These are phyloP conservation scores for Saccostrea glomerata DNA, from an alignment of 1,140 invertebrate genomes.

Conservation along the genomic window DNA sequence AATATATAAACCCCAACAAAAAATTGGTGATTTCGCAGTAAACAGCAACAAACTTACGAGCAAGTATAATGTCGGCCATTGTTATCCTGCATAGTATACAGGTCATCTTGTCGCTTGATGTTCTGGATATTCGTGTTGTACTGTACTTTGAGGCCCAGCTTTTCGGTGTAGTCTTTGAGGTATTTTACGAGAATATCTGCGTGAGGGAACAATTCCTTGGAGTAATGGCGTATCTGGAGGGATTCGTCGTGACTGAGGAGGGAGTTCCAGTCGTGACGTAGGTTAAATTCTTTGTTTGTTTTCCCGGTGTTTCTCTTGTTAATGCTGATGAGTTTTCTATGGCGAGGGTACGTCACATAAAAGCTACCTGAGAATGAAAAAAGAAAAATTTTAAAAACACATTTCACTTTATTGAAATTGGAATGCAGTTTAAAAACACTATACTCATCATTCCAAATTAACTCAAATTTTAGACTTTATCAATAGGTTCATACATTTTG, in stretches of 20 bases:
- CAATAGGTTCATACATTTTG: no score
- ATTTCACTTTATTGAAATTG: no score
- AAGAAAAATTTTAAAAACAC: neutral
- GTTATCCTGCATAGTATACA: slow-evolving; percentile 76
- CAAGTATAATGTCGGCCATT: slow-evolving; percentile 73
- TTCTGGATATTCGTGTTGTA: slow-evolving; percentile 77
- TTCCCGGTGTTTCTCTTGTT: slow-evolving; percentile 80
- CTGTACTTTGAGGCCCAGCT: slow-evolving; percentile 75
- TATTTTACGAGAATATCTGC: slow-evolving; percentile 76
- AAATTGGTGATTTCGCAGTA: neutral
- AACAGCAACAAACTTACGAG: slow-evolving; percentile 67
- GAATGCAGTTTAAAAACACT: no score
- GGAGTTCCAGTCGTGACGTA: slow-evolving; percentile 81
- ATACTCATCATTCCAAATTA: no score
- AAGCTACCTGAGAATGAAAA: slow-evolving; percentile 78
- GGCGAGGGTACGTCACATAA: slow-evolving; percentile 79
- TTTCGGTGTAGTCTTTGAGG: slow-evolving; percentile 76
- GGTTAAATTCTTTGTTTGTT: slow-evolving; percentile 80
- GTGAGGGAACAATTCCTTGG: slow-evolving; percentile 79
- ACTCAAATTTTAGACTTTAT: no score
- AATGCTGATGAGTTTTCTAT: slow-evolving; percentile 80
- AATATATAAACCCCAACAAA: no score
- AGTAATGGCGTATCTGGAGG: slow-evolving; percentile 76
- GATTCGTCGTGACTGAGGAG: slow-evolving; percentile 77
- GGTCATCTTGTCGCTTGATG: slow-evolving; percentile 64